Evolutionary conservation across 2,888 invertebrate genomes (phyloP), one percentile per base, ranked within the genome.

Genomic region (Melinaea menophilus): DNA sequence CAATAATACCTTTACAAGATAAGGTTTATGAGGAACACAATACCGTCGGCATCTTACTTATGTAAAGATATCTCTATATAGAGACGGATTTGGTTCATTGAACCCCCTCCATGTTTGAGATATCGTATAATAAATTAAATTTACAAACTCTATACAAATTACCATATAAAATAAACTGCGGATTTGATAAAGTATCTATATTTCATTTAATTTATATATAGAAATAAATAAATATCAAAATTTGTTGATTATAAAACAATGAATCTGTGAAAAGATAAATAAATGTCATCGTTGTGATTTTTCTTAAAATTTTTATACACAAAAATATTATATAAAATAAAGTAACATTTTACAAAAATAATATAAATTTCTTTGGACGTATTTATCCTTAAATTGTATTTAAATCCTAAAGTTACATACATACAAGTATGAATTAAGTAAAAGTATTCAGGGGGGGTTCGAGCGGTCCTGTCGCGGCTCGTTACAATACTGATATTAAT

Each of bases 401-500:
- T 41, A 1, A 9, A 2, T 9, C 3, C 11, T 9, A 41, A 41
- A 41, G 1, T 9, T 7, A 5, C 9, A 41, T 9, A 9, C 11
- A 11, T 41, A 9, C 9, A 41, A 9, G 72, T 82, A 80, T 82
- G 84, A 81, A 81, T 79, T 22, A 22, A 22, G 76, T 77, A 74
- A 82, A 86, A 82, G 84, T 84, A 87, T 87, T 88, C 84, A 87
- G 72, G 73, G 67, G 72, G 74, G 75, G 70, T 70, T 64, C 61
- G 70, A 59, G 66, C 70, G 63, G 72, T 74, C 82, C 85, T 85
- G 88, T 86, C 88, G 67, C 69, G 65, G 59, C 69, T 75, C 76
- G 81, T 87, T 88, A 83, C 77, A 66, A 66, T 70, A 69, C 67
- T 69, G 79, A 84, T 82, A 86, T 87, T 87, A 87, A 88, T 86